Conservation (phyloP, 1,140 invertebrate genomes). For the Oreohelix idahoensis region DNA sequence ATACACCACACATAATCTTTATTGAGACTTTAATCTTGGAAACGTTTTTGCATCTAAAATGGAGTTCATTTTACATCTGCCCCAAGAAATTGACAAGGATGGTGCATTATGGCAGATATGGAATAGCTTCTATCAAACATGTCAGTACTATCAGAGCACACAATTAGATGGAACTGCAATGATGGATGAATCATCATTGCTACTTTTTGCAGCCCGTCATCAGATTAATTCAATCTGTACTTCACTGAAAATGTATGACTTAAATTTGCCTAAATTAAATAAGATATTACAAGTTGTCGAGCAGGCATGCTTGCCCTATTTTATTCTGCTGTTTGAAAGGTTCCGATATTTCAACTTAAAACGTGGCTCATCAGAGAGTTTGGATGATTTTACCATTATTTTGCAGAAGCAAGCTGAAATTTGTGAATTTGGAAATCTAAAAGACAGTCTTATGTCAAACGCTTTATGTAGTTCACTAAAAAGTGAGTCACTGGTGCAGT, state of each 20-base stretch:
- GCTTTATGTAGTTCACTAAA: neutral
- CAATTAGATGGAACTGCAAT: neutral
- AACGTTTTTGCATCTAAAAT: neutral
- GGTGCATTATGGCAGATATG: slow-evolving; percentile 6
- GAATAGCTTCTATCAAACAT: slow-evolving; percentile 15
- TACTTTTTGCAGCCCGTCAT: slow-evolving; percentile 25
- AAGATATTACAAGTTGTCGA: slow-evolving; percentile 21
- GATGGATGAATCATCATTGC: neutral
- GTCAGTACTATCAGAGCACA: slow-evolving; percentile 6
- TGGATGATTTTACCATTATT: slow-evolving; percentile 1
- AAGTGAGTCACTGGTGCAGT: neutral
- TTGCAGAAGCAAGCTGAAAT: slow-evolving; percentile 7
- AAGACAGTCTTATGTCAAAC: slow-evolving; percentile 11
- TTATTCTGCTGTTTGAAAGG: slow-evolving; percentile 31
- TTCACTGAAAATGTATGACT: neutral
- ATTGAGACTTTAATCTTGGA: neutral
- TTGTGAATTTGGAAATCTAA: slow-evolving; percentile 23
- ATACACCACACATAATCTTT: neutral
- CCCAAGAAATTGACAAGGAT: slow-evolving; percentile 1
- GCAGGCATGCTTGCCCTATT: slow-evolving; percentile 20
- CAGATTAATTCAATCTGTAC: slow-evolving; percentile 3
- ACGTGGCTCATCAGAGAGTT: neutral
- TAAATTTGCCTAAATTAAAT: slow-evolving; percentile 13
- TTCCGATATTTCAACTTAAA: slow-evolving; percentile 19
- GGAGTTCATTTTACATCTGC: slow-evolving; percentile 28